These are phyloP conservation scores for Perizoma flavofasciatum DNA, from an alignment of 2,888 invertebrate genomes.

Conservation along the genomic window DNA sequence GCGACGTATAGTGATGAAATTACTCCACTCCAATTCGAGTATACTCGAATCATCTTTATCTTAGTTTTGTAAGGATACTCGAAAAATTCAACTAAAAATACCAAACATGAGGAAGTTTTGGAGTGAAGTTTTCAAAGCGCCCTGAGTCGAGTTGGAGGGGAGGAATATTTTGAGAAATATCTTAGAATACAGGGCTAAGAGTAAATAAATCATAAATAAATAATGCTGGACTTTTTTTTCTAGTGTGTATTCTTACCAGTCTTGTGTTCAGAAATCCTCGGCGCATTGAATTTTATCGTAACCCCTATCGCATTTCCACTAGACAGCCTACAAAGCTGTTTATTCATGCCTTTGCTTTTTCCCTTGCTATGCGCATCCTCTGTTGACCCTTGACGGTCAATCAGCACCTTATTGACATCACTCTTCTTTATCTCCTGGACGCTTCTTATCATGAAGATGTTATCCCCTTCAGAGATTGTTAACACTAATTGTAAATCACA, in stretches of 20 bases:
- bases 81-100: too few relatives aligned
- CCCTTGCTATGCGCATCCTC: slow-evolving; percentile 53
- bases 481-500: slow-evolving; percentile 66
- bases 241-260: slow-evolving; percentile 52
- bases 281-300: slow-evolving; percentile 63
- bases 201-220: too few relatives aligned
- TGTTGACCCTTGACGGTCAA: slow-evolving; percentile 53
- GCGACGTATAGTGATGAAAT: too few relatives aligned
- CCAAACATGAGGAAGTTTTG: too few relatives aligned
- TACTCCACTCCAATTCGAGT: too few relatives aligned
- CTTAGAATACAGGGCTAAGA: too few relatives aligned
- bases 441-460: slow-evolving; percentile 62
- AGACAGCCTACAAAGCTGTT: slow-evolving; percentile 67
- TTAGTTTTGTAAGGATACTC: too few relatives aligned
- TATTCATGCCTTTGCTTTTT: slow-evolving; percentile 58
- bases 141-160: too few relatives aligned
- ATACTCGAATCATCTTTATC: too few relatives aligned
- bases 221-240: too few relatives aligned
- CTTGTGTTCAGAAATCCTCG: slow-evolving; percentile 57
- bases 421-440: slow-evolving; percentile 70
- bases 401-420: slow-evolving; percentile 67
- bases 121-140: too few relatives aligned
- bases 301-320: slow-evolving; percentile 70
- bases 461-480: slow-evolving; percentile 59
- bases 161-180: too few relatives aligned